Evolutionary conservation across 2,113 vertebrate genomes (phyloP).

Genomic region (Pantherophis guttatus): DNA sequence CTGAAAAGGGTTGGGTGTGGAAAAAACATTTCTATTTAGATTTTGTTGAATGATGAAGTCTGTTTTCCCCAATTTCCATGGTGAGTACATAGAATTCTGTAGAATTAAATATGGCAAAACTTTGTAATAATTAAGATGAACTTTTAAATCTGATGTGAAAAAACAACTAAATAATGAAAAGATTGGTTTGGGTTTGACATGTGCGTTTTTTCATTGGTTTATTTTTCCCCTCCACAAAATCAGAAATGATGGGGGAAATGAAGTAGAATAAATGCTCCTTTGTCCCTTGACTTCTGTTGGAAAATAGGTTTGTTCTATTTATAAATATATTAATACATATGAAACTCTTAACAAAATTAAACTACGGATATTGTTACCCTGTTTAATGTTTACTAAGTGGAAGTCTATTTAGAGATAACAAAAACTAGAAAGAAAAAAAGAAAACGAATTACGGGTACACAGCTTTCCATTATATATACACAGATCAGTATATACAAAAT

Average conservation of each 20-base stretch:
- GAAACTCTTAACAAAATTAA: conserved; percentile 58
- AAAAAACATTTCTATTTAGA: background rate
- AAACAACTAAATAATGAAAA: conserved; percentile 65
- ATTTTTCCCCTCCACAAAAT: conserved; percentile 53
- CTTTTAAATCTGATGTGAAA: conserved; percentile 67
- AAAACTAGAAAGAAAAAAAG: conserved; percentile 75
- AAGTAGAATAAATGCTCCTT: conserved; percentile 57
- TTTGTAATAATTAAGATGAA: conserved; percentile 66
- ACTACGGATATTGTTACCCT: conserved; percentile 57
- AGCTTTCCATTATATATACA: conserved; percentile 58
- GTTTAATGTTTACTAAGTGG: conserved; percentile 78
- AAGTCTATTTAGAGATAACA: conserved; percentile 77
- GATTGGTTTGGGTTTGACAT: background rate
- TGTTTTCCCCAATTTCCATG: conserved; percentile 18
- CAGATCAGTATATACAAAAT: conserved; percentile 66
- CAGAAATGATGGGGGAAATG: conserved; percentile 57
- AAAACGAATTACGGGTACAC: conserved; percentile 78
- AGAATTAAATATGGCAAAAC: conserved; percentile 53
- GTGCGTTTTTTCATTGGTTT: conserved; percentile 62
- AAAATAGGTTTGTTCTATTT: conserved; percentile 60
- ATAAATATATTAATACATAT: conserved; percentile 50
- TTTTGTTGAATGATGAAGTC: conserved; percentile 37
- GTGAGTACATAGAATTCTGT: conserved; percentile 22
- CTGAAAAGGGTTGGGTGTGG: background rate
- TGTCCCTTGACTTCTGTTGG: conserved; percentile 53